Base-by-base conservation (phyloP, 1,140 invertebrate species). In the Hypsibius dujardini region DNA sequence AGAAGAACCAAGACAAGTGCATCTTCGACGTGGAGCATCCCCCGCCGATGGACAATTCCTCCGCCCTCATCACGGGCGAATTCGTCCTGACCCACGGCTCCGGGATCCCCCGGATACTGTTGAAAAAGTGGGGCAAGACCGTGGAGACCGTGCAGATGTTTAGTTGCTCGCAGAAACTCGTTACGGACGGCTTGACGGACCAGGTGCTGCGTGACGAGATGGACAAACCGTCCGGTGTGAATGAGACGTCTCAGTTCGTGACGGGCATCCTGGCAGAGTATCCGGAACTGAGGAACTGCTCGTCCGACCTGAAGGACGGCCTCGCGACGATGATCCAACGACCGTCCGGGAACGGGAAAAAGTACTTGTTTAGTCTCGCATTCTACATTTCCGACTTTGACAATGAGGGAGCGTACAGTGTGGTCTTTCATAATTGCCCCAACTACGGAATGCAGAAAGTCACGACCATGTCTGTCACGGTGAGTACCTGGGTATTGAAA, bases 381-480 rank as follows among this genome's bases (percentile, higher is more conserved):
- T 87, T 97, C 79, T 85, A 85, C 73, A 86, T 98, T 62, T 84
- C 84, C 0, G 86, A 83, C 2, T 80, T 86, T 59, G 82, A 86
- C 59, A 89, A 95, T 76, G 88, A 94, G 81, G 95, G 95, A 1
- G 82, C 96, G 0, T 98, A 98, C 79, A 93, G 90, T 80, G 81
- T 98, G 14, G 93, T 90, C 76, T 97, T 96, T 77, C 92, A 97
- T 79, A 95, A 90, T 78, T 98, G 95, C 80, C 87, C 86, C 2
- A 89, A 88, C 78, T 86, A 86, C 74, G 76, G 79, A 46, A 82
- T 83, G 56, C 76, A 82, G 2, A 72, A 46, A 2, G 74, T 76
- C 1, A 74, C 77, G 12, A 79, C 84, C 7, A 73, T 81, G 46
- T 78, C 87, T 47, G 84, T 88, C 75, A 82, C 83, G 75, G 86